A percentile compares a stretch with the other conserved stretches of the same genome.
Evolutionary conservation across 1,140 invertebrate genomes (phyloP).

Genomic region (Caenorhabditis latens): DNA sequence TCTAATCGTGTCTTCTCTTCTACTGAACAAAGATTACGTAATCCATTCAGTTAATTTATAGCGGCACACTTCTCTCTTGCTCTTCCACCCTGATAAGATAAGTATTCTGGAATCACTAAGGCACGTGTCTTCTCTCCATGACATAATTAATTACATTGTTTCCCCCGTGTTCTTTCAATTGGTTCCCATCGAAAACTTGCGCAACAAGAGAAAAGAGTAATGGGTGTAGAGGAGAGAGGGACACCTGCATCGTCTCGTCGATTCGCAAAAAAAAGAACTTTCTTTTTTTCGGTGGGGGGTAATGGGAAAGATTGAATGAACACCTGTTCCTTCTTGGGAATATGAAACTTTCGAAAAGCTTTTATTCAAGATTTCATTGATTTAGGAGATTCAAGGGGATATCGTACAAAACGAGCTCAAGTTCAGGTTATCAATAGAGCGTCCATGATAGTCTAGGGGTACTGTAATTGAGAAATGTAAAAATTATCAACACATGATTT

Average conservation of each 20-base stretch:
- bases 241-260: slow-evolving; percentile 5
- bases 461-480: no score
- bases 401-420: no score
- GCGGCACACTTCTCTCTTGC: not conserved
- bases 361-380: no score
- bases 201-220: slow-evolving; percentile 42
- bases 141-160: no score
- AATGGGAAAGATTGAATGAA: not conserved
- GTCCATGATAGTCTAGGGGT: no score
- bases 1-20: no score
- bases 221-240: not conserved
- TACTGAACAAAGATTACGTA: slow-evolving; percentile 10
- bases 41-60: not conserved
- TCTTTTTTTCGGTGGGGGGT: not conserved
- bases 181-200: slow-evolving; percentile 20
- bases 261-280: not conserved
- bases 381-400: no score
- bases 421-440: no score
- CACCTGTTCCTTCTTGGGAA: no score
- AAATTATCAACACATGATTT: no score
- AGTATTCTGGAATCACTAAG: not conserved
- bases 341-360: no score
- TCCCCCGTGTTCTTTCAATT: not conserved
- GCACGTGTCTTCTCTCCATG: not conserved
- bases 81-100: not conserved